These are phyloP conservation scores for Dryas iulia DNA, from an alignment of 1,140 invertebrate genomes.

Conservation along the genomic window DNA sequence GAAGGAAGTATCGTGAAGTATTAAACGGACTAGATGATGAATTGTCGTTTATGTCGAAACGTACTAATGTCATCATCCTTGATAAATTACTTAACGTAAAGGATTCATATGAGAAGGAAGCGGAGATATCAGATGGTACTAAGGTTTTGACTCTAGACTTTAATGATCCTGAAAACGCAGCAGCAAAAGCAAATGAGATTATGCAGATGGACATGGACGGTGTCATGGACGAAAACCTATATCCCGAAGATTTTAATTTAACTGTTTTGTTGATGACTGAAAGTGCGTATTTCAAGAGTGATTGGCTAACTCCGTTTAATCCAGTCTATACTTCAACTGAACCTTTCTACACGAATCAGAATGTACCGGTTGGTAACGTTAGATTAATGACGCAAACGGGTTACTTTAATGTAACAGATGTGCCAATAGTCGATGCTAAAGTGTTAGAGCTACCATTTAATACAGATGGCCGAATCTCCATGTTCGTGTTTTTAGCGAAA, in stretches of 20 bases:
- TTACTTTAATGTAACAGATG: conserved; percentile 56
- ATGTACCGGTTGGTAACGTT: conserved; percentile 58
- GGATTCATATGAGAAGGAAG: conserved; percentile 37
- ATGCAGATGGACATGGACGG: conserved; percentile 41
- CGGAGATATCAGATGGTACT: conserved; percentile 39
- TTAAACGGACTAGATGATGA: conserved; percentile 46
- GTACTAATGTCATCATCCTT: conserved; percentile 47
- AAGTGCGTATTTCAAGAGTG: conserved; percentile 86
- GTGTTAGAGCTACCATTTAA: conserved; percentile 85
- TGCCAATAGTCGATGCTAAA: conserved; percentile 76
- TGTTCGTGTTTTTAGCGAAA: conserved; percentile 84
- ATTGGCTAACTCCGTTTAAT: conserved; percentile 85
- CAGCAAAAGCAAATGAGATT: conserved; percentile 40
- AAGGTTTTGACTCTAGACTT: conserved; percentile 49
- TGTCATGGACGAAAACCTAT: conserved; percentile 38
- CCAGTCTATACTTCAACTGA: conserved; percentile 73
- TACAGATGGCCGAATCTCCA: conserved; percentile 81
- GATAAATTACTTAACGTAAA: conserved; percentile 52
- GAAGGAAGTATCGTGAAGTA: conserved; percentile 43
- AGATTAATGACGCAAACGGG: conserved; percentile 75
- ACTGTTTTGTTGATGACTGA: conserved; percentile 85
- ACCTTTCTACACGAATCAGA: conserved; percentile 64
- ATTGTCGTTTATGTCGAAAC: conserved; percentile 35
- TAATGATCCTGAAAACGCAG: conserved; percentile 37
- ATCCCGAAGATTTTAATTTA: conserved; percentile 66